Evolutionary conservation across 2,888 invertebrate genomes (phyloP).

Genomic region (Euspilapteryx auroguttella): DNA sequence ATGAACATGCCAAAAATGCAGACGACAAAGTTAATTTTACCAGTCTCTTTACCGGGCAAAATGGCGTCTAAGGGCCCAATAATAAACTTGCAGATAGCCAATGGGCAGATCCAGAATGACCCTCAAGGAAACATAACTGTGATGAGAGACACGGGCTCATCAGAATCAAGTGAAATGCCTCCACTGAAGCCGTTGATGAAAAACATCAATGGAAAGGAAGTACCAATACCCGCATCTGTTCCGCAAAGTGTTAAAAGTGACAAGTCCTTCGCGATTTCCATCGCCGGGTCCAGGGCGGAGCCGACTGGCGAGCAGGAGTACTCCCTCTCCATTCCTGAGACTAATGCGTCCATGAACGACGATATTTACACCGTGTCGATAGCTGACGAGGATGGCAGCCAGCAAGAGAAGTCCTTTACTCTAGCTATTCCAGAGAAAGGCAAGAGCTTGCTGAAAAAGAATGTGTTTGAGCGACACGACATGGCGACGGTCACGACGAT

Average conservation of each 20-base stretch:
- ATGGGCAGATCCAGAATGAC: constrained; percentile 65
- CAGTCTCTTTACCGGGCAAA: constrained; percentile 50
- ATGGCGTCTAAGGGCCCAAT: constrained; percentile 63
- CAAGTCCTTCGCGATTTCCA: constrained; percentile 39
- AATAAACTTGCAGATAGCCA: constrained; percentile 70
- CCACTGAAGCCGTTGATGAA: constrained; percentile 43
- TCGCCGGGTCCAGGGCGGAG: constrained; percentile 48
- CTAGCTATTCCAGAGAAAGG: constrained; percentile 49
- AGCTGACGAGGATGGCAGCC: constrained; percentile 43
- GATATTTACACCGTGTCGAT: constrained; percentile 57
- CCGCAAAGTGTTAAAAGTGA: constrained; percentile 29
- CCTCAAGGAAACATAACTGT: constrained; percentile 65
- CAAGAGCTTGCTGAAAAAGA: constrained; percentile 41
- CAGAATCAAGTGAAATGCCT: constrained; percentile 37
- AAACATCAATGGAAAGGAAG: constrained; percentile 34
- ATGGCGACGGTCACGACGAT: constrained; percentile 22
- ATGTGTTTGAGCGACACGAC: constrained; percentile 31
- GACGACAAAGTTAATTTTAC: constrained; percentile 55
- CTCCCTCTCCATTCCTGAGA: constrained; percentile 52
- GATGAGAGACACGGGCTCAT: constrained; percentile 41
- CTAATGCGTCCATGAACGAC: constrained; percentile 53
- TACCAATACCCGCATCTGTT: constrained; percentile 12
- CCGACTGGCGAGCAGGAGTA: constrained; percentile 53
- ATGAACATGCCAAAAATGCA: constrained; percentile 61
- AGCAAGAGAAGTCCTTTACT: constrained; percentile 41